Base-by-base conservation (phyloP, 2,888 invertebrate genomes). In the Galerucella calmariensis region DNA sequence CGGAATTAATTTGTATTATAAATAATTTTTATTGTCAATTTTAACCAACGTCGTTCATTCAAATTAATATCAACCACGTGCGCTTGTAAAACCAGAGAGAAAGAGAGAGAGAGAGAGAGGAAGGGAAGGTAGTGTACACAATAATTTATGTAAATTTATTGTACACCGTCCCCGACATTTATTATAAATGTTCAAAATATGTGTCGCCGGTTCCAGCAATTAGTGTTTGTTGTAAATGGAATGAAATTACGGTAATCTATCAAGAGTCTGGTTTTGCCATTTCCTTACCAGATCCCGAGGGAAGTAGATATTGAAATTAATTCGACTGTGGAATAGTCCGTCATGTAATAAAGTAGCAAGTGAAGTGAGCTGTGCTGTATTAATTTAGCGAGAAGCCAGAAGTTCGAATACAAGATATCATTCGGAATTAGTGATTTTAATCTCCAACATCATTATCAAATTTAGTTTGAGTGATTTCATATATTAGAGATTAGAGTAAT, bases 181-280 rank as follows among this genome's bases (percentile, higher is more conserved):
- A 73, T 72, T 74, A 75, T 71, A 75, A 75, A 73, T 67, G 70
- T 71, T 63, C 67, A 73, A 75, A 75, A 73, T 73, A 70, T 72
- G 77, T 73, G 75, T 70, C 73, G 70, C 72, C 67, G 73, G 77
- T 72, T 73, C 63, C 65, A 72, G 74, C 69, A 77, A 77, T 75
- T 77, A 77, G 77, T 77, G 70, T 75, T 75, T 77, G 66, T 67
- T 70, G 74, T 75, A 76, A 76, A 76, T 77, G 74, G 72, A 73
- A 66, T 68, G 69, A 62, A 72, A 72, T 74, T 73, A 69, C 72
- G 63, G 74, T 70, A 77, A 77, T 77, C 77, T 77, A 74, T 77
- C 77, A 77, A 72, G 69, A 73, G 66, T 56, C 48, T 72, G 66
- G 70, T 73, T 73, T 71, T 72, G 56, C 66, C 67, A 67, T 73